Percentiles rank a stretch among this genome's conserved stretches.
These are phyloP conservation scores for Apaloderma vittatum DNA, from an alignment of 2,113 vertebrate species.

Conservation along the genomic window DNA sequence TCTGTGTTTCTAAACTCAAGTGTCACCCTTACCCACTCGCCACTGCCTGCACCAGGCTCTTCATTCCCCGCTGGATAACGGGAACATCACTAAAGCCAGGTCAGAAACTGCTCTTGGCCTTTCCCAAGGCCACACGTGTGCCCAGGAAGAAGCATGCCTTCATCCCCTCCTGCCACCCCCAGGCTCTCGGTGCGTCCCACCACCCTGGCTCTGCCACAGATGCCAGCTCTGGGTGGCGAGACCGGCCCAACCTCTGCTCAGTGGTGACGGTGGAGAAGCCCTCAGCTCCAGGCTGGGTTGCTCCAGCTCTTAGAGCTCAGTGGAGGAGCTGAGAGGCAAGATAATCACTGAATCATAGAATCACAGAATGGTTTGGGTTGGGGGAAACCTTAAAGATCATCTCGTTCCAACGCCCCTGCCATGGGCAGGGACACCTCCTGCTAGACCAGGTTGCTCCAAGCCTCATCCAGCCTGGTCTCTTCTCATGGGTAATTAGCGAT, in stretches of 20 bases:
- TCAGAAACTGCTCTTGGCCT: neutral
- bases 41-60: neutral
- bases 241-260: neutral
- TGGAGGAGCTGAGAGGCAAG: neutral
- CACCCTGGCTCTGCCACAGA: neutral
- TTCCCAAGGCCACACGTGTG: neutral
- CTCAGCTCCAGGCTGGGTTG: neutral
- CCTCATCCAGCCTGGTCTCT: too few relatives aligned
- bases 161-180: neutral
- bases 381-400: too few relatives aligned
- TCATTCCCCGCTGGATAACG: neutral
- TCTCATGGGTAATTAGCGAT: too few relatives aligned
- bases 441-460: too few relatives aligned
- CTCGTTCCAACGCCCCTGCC: too few relatives aligned
- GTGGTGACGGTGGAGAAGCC: neutral
- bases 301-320: neutral
- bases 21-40: neutral
- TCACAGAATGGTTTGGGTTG: too few relatives aligned
- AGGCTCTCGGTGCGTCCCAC: accelerated
- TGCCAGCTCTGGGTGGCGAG: neutral
- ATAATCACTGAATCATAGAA: too few relatives aligned
- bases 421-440: too few relatives aligned
- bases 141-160: accelerated
- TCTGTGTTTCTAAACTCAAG: neutral
- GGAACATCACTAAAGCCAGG: neutral